Evolutionary conservation across 2,113 vertebrate species (phyloP).

Genomic region (Budorcas taxicolor): DNA sequence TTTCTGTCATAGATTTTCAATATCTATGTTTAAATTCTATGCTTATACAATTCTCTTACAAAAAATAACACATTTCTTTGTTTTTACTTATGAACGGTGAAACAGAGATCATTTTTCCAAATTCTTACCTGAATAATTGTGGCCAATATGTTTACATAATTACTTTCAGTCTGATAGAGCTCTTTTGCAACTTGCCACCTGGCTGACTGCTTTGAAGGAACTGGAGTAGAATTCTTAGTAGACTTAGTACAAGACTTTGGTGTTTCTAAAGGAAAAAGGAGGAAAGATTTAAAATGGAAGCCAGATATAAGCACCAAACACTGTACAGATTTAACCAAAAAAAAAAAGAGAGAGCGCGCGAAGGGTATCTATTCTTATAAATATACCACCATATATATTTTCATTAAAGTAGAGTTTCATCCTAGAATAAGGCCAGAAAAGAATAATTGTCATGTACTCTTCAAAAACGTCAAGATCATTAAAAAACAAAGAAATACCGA

Average conservation of each 20-base stretch:
- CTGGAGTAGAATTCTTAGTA: conserved; percentile 88
- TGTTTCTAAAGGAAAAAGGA: conserved; percentile 75
- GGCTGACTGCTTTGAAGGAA: conserved; percentile 91
- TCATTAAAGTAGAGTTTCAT: conserved; percentile 22
- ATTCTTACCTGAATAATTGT: conserved; percentile 92
- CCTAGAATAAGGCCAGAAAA: neutral
- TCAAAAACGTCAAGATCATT: neutral
- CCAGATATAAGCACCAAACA: conserved; percentile 6
- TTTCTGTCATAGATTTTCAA: conserved; percentile 25
- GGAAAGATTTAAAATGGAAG: neutral
- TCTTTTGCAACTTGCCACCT: conserved; percentile 99
- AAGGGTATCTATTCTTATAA: neutral
- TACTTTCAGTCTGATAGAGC: conserved; percentile 98
- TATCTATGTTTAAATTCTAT: neutral
- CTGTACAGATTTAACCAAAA: neutral
- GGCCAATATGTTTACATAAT: conserved; percentile 96
- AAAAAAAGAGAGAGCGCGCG: neutral
- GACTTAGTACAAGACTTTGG: conserved; percentile 85
- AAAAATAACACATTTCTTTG: neutral
- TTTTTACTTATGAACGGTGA: neutral
- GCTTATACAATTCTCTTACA: neutral
- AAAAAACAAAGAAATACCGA: neutral
- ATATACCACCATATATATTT: neutral
- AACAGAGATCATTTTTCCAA: conserved; percentile 15
- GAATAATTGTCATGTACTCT: neutral